phyloP scores from a whole-genome alignment of 2,797 vertebrate species.

The Psittacula echo region DNA sequence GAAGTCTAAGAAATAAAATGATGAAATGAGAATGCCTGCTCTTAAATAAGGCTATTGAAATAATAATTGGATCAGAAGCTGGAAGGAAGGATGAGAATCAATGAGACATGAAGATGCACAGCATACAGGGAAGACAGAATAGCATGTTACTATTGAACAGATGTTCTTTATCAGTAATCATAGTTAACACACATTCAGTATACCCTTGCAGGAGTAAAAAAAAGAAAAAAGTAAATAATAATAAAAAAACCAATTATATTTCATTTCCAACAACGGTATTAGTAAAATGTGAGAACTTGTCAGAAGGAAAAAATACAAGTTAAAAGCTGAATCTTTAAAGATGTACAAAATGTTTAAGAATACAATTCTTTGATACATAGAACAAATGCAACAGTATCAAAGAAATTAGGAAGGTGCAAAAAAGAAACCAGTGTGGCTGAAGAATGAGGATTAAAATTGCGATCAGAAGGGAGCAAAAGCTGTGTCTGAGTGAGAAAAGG shows the following conservation, averaged over 20 bases:
- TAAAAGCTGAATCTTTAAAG: neutral
- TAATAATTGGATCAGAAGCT: neutral
- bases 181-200: neutral
- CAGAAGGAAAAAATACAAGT: neutral
- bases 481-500: neutral
- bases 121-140: neutral
- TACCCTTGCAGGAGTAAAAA: neutral
- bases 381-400: neutral
- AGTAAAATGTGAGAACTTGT: neutral
- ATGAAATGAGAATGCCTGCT: neutral
- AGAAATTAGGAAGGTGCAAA: neutral
- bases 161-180: neutral
- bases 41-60: neutral
- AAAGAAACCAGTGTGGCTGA: neutral
- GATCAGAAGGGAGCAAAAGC: neutral
- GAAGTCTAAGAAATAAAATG: neutral
- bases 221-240: neutral
- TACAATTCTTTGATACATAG: neutral
- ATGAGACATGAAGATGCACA: neutral
- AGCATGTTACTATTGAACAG: neutral
- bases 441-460: neutral
- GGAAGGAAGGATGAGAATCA: neutral
- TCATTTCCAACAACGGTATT: neutral
- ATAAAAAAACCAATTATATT: neutral
- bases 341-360: neutral